Percentiles rank a stretch among this genome's conserved stretches.
Evolutionary conservation across 1,140 invertebrate species (phyloP).

Genomic region (Laupala kohalensis): DNA sequence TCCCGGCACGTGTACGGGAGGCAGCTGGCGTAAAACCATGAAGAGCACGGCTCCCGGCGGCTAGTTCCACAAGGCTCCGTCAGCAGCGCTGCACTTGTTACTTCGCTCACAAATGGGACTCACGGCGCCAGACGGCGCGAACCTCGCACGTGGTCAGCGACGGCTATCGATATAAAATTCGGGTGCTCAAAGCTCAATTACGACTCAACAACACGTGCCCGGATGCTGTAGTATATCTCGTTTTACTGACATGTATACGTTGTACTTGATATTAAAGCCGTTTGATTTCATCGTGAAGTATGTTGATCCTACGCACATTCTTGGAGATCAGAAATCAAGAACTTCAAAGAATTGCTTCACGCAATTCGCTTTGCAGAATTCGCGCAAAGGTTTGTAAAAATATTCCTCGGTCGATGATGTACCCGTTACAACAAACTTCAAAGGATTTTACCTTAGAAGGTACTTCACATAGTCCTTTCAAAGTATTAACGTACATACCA

Average conservation of each 20-base stretch:
- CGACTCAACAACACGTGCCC: too few relatives aligned
- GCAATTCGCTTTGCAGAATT: not conserved
- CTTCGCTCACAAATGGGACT: not conserved
- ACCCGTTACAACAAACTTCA: too few relatives aligned
- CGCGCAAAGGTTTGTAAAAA: not conserved
- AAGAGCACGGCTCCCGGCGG: constrained; percentile 3
- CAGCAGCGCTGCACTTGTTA: not conserved
- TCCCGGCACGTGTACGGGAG: constrained; percentile 49
- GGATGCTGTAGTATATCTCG: not conserved
- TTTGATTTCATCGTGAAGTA: too few relatives aligned
- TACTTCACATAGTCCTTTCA: too few relatives aligned
- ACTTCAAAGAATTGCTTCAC: not conserved
- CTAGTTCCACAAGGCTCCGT: not conserved
- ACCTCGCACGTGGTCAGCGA: not conserved
- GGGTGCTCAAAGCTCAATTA: too few relatives aligned
- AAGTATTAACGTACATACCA: too few relatives aligned
- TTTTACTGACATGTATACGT: not conserved
- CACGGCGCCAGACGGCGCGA: not conserved
- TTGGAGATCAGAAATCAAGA: not conserved
- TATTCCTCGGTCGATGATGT: too few relatives aligned
- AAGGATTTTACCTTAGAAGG: too few relatives aligned
- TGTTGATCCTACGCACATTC: not conserved
- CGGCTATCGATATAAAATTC: too few relatives aligned
- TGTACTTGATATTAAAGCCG: too few relatives aligned
- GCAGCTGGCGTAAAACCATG: constrained; percentile 45